Conservation (phyloP, 2,797 vertebrate species). For the Cephalopachus bancanus region DNA sequence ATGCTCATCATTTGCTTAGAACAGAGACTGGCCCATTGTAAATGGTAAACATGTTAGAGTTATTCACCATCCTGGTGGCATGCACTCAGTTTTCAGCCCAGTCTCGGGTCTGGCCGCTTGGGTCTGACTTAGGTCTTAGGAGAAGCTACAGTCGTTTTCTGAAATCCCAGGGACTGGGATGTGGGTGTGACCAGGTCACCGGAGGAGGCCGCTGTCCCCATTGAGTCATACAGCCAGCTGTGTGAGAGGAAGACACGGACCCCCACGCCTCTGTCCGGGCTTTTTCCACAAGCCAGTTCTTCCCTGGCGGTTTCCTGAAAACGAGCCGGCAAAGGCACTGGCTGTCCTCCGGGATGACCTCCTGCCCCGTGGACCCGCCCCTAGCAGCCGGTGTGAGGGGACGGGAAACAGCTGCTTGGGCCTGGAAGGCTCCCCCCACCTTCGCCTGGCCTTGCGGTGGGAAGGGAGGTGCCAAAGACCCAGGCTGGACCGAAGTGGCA, state of each 20-base stretch:
- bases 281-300: slow-evolving; percentile 39
- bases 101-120: background rate
- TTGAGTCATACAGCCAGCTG: background rate
- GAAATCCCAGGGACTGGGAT: background rate
- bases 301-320: slow-evolving; percentile 77
- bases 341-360: slow-evolving; percentile 13
- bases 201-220: background rate
- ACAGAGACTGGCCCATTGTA: background rate
- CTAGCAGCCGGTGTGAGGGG: background rate
- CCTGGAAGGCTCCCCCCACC: background rate
- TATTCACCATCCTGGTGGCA: background rate
- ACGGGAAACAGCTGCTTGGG: slow-evolving; percentile 81
- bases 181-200: background rate
- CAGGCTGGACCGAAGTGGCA: background rate
- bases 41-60: background rate
- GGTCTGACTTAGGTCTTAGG: background rate
- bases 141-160: background rate
- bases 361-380: background rate
- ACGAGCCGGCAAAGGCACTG: slow-evolving; percentile 62
- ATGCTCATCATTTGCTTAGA: background rate
- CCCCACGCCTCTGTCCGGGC: background rate
- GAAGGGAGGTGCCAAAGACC: background rate
- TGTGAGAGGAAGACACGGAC: background rate
- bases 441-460: background rate
- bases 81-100: background rate